Base-by-base conservation (phyloP, 2,113 vertebrate species). In the Procavia capensis region DNA sequence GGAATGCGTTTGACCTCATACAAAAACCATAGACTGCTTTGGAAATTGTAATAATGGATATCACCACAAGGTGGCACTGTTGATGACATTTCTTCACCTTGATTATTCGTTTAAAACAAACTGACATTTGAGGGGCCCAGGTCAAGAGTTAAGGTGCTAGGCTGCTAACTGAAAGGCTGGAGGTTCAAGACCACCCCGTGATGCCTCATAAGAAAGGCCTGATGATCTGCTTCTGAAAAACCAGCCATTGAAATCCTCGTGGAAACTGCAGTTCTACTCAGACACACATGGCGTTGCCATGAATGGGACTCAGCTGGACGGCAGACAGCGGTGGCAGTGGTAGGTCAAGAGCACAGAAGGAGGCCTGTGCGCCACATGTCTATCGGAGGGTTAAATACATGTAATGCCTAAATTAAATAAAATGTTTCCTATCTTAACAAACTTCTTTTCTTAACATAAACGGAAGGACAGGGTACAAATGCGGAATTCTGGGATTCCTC, bases 51-150 rank as follows among this genome's bases (percentile, higher is more conserved):
- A 72, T 80, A 22, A 74, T n/a, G 76, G 34, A 91, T n/a, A 29
- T 91, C 59, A 91, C 97, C 97, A 96, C 95, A 81, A 96, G 97
- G 63, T 96, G 97, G 94, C 93, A 72, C 83, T 85, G 66, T 83
- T 86, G 86, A 61, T 93, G 96, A 92, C 34, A 54, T 86, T 86
- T 93, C 91, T 89, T 79, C 72, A 36, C 54, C 63, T 91, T 91
- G 29, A 75, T 90, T 22, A 78, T 43, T 11, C 1, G 34, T 47
- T 87, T 90, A 57, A 80, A 95, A 76, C 88, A 41, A n/a, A 70
- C 20, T 90, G 95, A 50, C 68, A 39, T 84, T 85, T 88, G 91
- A 82, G 59, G 39, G 34, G 31, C 2, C 27, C 16, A 45, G 63
- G 66, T 93, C 61, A 31, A 79, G 68, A 75, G 27, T 10, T 63